phyloP scores from a whole-genome alignment of 2,113 vertebrate genomes.

The Sinocyclocheilus anophthalmus region DNA sequence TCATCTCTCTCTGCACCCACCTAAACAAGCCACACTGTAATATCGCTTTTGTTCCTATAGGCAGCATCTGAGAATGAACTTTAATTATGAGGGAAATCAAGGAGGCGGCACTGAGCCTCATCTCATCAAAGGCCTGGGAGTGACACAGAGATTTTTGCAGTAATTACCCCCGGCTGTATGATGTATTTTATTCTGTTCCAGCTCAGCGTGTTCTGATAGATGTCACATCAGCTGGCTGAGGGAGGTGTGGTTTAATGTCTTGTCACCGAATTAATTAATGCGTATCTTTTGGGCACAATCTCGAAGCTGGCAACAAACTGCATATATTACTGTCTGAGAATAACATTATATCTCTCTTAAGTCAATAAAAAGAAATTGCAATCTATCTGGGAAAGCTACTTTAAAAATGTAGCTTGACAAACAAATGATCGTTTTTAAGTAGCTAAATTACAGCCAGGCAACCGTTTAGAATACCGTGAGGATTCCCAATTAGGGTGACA shows the following conservation, averaged over 20 bases:
- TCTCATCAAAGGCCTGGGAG: background rate
- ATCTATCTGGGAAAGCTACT: background rate
- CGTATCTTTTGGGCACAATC: slow-evolving; percentile 3
- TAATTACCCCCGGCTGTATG: slow-evolving; percentile 57
- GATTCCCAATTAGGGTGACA: background rate
- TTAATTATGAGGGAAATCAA: slow-evolving; percentile 41
- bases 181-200: slow-evolving; percentile 27
- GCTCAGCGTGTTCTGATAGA: background rate
- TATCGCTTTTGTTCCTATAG: slow-evolving; percentile 13
- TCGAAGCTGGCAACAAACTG: background rate
- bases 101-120: background rate
- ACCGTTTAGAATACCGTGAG: background rate
- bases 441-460: background rate
- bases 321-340: slow-evolving; percentile 12
- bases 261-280: slow-evolving; percentile 26
- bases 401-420: background rate
- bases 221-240: slow-evolving; percentile 14
- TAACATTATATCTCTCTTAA: background rate
- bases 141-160: slow-evolving; percentile 47
- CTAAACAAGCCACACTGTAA: background rate
- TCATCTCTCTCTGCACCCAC: background rate
- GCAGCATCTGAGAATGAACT: slow-evolving; percentile 10
- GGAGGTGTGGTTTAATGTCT: slow-evolving; percentile 24
- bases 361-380: background rate
- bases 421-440: background rate